These are phyloP conservation scores for Athene noctua DNA, from an alignment of 2,113 vertebrate genomes.

Conservation along the genomic window DNA sequence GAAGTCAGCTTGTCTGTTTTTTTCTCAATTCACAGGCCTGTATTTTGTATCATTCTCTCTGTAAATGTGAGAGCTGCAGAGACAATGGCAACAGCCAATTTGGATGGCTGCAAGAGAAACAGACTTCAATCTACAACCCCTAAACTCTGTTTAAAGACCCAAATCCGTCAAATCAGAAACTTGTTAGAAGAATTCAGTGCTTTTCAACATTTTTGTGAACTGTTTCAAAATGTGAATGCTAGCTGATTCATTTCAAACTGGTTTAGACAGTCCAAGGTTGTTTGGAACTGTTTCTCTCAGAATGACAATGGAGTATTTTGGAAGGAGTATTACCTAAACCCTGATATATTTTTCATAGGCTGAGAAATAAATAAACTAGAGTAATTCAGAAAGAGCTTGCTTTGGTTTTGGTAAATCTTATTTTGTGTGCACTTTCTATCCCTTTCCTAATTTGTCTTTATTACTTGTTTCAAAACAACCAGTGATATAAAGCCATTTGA, in stretches of 20 bases:
- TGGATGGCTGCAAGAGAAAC: background rate
- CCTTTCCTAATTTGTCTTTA: background rate
- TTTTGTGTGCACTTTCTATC: background rate
- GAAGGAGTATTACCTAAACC: background rate
- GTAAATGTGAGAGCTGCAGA: background rate
- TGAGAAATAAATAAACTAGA: background rate
- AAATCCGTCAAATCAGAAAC: background rate
- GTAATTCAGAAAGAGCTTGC: background rate
- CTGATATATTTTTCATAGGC: background rate
- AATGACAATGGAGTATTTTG: background rate
- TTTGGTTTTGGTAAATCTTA: background rate
- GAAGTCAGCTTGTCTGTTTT: background rate
- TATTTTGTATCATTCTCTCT: background rate
- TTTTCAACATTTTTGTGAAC: constrained; percentile 5
- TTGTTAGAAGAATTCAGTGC: background rate
- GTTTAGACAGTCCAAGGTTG: background rate
- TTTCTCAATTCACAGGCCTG: background rate
- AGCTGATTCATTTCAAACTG: background rate
- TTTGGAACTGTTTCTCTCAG: background rate
- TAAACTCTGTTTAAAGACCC: background rate
- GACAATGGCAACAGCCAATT: background rate
- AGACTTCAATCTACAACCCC: background rate
- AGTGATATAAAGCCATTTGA: background rate
- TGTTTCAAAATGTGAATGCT: constrained; percentile 9
- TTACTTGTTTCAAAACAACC: background rate